These are phyloP conservation scores for Eutrigla gurnardus DNA, from an alignment of 2,797 vertebrate species.

Conservation along the genomic window DNA sequence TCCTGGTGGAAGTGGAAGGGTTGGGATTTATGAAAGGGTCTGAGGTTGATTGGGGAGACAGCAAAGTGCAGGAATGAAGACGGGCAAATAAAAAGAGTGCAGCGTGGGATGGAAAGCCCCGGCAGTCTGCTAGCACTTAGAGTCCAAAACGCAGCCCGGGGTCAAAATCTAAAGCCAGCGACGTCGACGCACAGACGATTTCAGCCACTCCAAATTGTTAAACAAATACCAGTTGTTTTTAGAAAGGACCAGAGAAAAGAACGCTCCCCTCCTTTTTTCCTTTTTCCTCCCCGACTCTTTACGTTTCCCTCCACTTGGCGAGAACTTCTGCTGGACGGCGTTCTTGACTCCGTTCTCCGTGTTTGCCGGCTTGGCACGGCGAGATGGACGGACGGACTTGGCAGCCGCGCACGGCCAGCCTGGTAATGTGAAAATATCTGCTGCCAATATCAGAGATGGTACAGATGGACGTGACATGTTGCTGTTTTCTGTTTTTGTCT, in stretches of 20 bases:
- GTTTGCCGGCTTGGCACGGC: slow-evolving; percentile 70
- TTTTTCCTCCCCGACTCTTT: slow-evolving; percentile 40
- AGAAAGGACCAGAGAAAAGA: slow-evolving; percentile 50
- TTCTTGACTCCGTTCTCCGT: slow-evolving; percentile 67
- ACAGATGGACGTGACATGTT: slow-evolving; percentile 83
- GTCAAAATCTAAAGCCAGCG: slow-evolving; percentile 68
- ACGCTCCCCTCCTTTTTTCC: slow-evolving; percentile 44
- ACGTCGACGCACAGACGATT: slow-evolving; percentile 62
- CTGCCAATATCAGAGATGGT: slow-evolving; percentile 76
- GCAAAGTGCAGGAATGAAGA: slow-evolving; percentile 37
- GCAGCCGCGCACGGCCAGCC: slow-evolving; percentile 73
- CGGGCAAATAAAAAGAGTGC: slow-evolving; percentile 50
- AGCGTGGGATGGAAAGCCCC: slow-evolving; percentile 61
- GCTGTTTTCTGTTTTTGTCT: slow-evolving; percentile 78
- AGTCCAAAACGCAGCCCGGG: slow-evolving; percentile 58
- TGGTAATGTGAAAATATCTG: slow-evolving; percentile 77
- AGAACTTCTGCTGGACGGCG: slow-evolving; percentile 70
- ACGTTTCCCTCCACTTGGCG: slow-evolving; percentile 59
- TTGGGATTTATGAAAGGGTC: slow-evolving; percentile 23
- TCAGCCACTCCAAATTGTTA: slow-evolving; percentile 71
- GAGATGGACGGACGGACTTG: slow-evolving; percentile 78
- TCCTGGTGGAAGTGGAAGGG: background rate
- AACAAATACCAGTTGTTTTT: slow-evolving; percentile 66
- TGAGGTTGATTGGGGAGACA: slow-evolving; percentile 26
- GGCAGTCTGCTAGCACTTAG: slow-evolving; percentile 78